These are phyloP conservation scores for Grammomys dolichurus DNA, from an alignment of 2,113 vertebrate species.

Conservation along the genomic window DNA sequence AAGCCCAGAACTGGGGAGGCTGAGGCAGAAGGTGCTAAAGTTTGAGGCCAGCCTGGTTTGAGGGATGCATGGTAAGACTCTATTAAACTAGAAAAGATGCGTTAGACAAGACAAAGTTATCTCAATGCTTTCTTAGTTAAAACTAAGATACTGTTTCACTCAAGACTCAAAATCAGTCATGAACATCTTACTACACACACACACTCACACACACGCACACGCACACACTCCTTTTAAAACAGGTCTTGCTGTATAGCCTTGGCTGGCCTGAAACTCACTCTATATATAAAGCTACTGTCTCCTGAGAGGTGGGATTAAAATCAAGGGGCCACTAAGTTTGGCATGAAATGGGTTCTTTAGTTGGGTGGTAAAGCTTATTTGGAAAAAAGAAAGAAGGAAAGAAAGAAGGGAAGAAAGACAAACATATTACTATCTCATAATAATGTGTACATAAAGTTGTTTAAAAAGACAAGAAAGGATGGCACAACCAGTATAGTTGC, in stretches of 20 bases:
- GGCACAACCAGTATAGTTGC: background rate
- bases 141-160: conserved; percentile 29
- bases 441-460: background rate
- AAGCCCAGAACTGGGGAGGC: background rate
- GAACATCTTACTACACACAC: background rate
- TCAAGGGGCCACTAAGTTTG: background rate
- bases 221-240: background rate
- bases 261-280: too few species aligned
- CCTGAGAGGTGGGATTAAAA: background rate
- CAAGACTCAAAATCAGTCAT: background rate
- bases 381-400: too few species aligned
- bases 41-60: background rate
- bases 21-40: background rate
- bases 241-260: background rate
- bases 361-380: background rate
- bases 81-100: background rate
- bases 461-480: background rate
- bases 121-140: background rate
- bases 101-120: background rate
- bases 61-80: background rate
- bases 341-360: background rate
- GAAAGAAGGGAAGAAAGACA: background rate
- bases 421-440: background rate
- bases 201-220: too few species aligned
- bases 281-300: background rate